Base-by-base conservation (phyloP, 2,888 invertebrate genomes). In the Athalia cordata region DNA sequence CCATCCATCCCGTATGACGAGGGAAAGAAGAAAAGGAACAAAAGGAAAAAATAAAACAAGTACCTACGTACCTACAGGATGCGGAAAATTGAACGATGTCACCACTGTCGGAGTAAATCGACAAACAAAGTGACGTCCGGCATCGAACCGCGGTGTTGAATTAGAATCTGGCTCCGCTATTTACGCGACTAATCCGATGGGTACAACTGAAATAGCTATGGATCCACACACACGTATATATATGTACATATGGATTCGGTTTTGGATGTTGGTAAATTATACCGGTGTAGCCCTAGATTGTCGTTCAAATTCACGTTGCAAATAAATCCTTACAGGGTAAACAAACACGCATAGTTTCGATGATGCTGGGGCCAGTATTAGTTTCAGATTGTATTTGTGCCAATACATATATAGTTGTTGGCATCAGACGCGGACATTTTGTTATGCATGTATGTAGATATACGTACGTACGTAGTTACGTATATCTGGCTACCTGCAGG, bases 81-180 rank as follows among this genome's bases (percentile, higher is more conserved):
- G 52, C 11, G 7, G 52, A 11, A 52, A 52, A 9, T 11, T 52
- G 11, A 52, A 55, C n/a, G n/a, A 3, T 55, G 55, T 55, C 7
- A 55, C 29, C 29, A 29, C 29, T 9, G 7, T 2, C 29, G 29
- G 2, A 29, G 29, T 29, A 79, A 79, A 75, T 80, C 79, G 72
- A 79, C 79, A 68, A 13, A 61, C 62, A 62, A 77, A 43, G 13
- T 7, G 55, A 55, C 55, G n/a, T 29, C 29, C 29, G 29, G 29
- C 11, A n/a, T 9, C 52, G 11, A 52, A 11, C 52, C 52, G 52
- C 11, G 8, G 52, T n/a, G 55, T 55, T 55, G 55, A 55, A 55
- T 55, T 55, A 55, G 55, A 55, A 55, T 9, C 7, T 55, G 55
- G 55, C 55, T 55, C n/a, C 55, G 7, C 55, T 55, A 3, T 55